Conservation (phyloP, 2,113 vertebrate species). For the Myrmecobius fasciatus region DNA sequence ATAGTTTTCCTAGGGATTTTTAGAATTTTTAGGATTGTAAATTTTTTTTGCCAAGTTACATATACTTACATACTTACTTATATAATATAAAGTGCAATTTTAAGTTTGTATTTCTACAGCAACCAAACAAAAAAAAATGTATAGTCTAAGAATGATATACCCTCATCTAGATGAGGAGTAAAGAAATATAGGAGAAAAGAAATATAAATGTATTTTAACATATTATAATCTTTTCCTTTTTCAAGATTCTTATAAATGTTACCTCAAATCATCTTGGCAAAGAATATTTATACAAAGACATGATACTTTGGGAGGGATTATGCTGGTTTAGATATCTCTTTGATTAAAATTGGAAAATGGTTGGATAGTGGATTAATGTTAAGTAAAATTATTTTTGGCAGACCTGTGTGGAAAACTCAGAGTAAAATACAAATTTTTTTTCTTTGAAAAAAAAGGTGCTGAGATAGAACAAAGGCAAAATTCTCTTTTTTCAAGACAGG, state of each 20-base stretch:
- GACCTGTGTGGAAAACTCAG: neutral
- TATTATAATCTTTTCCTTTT: neutral
- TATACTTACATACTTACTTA: conserved; percentile 15
- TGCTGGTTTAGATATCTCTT: neutral
- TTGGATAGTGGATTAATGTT: neutral
- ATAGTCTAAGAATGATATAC: conserved; percentile 1
- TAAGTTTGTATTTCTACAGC: too few species aligned
- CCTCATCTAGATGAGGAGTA: conserved; percentile 33
- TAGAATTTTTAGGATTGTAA: neutral
- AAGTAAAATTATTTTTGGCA: neutral
- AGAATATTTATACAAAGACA: neutral
- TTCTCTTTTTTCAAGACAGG: conserved; percentile 43
- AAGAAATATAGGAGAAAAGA: neutral
- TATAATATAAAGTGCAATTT: neutral
- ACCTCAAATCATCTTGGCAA: neutral
- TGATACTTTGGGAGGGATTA: neutral
- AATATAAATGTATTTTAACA: neutral
- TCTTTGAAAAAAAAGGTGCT: neutral
- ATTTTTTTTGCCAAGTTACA: conserved; percentile 22
- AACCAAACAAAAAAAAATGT: neutral
- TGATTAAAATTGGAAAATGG: neutral
- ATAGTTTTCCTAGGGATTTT: neutral
- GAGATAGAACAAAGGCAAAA: conserved; percentile 53
- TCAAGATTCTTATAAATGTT: neutral
- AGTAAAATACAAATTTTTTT: neutral